A percentile compares a stretch with the other conserved stretches of the same genome.
Evolutionary conservation across 2,797 vertebrate species (phyloP).

Genomic region (Chlorospingus semifuscus): DNA sequence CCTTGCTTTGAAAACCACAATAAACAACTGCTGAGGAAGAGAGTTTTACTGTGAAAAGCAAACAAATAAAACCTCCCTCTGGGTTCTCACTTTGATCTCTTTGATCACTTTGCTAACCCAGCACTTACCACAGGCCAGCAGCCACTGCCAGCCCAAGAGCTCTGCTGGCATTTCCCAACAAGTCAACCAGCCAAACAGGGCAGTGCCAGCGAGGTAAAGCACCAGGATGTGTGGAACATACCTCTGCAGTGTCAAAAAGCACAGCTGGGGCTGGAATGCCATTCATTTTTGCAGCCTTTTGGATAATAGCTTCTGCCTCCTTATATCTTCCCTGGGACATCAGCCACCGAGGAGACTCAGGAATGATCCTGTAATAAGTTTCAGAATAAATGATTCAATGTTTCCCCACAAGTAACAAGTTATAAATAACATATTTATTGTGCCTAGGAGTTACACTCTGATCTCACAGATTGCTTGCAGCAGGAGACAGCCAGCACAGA

Average conservation of each 20-base stretch:
- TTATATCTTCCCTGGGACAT: conserved; percentile 84
- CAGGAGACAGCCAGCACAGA: not conserved
- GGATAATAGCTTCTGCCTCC: conserved; percentile 87
- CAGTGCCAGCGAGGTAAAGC: not conserved
- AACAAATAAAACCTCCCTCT: not conserved
- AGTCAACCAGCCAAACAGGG: not conserved
- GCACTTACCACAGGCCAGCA: not conserved
- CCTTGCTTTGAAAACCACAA: conserved; percentile 14
- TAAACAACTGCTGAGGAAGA: not conserved
- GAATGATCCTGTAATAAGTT: conserved; percentile 83
- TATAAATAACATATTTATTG: not conserved
- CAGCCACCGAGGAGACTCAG: conserved; percentile 94
- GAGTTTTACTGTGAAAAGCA: not conserved
- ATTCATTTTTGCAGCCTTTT: conserved; percentile 85
- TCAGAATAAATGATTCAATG: not conserved
- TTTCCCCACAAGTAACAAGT: not conserved
- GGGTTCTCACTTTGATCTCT: not conserved
- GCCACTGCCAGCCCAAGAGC: not conserved
- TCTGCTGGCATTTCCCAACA: not conserved
- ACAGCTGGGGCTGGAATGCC: conserved; percentile 69
- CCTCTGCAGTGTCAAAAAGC: conserved; percentile 80
- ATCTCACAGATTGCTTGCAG: not conserved
- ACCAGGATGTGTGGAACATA: conserved; percentile 41
- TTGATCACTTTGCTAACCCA: not conserved
- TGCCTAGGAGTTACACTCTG: not conserved